These are phyloP conservation scores for Aurelia aurita complex sp. Pacific DNA, from an alignment of 30 jellyfish, hydroid and myxozoan species.

Conservation along the genomic window DNA sequence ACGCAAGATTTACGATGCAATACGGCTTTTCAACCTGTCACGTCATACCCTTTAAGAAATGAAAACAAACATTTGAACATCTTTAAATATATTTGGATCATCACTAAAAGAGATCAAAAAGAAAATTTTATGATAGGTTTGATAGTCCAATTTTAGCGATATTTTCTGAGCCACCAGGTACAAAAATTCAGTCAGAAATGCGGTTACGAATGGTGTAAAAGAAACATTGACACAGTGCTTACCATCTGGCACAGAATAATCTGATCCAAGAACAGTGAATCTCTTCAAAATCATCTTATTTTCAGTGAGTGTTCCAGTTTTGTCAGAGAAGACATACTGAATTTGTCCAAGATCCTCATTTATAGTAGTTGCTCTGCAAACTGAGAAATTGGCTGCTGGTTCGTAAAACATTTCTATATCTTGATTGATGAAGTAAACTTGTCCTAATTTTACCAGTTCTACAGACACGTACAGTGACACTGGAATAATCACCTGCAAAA, in stretches of 20 bases:
- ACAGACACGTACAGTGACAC: constrained; percentile 94
- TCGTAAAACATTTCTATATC: constrained; percentile 80
- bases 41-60: too few species aligned
- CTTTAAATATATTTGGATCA: too few species aligned
- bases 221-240: not conserved
- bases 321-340: constrained; percentile 92
- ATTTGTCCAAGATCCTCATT: constrained; percentile 98
- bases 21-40: too few species aligned
- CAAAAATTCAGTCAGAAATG: too few species aligned
- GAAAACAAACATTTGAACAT: too few species aligned
- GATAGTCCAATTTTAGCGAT: too few species aligned
- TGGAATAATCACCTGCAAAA: constrained; percentile 85
- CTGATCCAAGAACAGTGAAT: constrained; percentile 81
- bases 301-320: constrained; percentile 97
- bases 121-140: too few species aligned
- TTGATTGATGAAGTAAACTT: constrained; percentile 92
- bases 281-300: constrained; percentile 89
- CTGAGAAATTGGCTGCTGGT: constrained; percentile 70
- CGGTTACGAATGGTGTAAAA: not conserved
- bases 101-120: too few species aligned
- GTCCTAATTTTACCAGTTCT: constrained; percentile 96
- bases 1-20: too few species aligned
- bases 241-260: constrained; percentile 67
- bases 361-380: constrained; percentile 93
- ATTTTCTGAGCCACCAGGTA: too few species aligned